Evolutionary conservation across 2,797 vertebrate genomes (phyloP).

Genomic region (Epinephelus malabaricus): DNA sequence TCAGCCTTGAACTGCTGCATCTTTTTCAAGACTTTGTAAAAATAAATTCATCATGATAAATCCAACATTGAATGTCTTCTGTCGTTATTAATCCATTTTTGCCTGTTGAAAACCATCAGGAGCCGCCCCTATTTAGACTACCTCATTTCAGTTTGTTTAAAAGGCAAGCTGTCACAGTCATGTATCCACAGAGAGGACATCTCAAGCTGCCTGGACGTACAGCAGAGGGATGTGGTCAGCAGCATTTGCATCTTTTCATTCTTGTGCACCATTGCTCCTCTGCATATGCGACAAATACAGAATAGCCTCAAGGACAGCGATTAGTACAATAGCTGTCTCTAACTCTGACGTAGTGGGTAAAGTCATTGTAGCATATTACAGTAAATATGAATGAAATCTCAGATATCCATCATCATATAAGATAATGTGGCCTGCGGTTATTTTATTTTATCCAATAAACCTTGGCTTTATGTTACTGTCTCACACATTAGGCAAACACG

Average conservation of each 20-base stretch:
- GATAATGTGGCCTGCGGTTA: background rate
- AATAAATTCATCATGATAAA: too few species aligned
- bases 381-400: constrained; percentile 31
- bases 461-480: background rate
- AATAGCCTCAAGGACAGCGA: constrained; percentile 46
- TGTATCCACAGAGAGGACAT: constrained; percentile 16
- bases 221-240: constrained; percentile 11
- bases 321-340: constrained; percentile 49
- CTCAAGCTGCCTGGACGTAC: constrained; percentile 6
- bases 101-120: too few species aligned
- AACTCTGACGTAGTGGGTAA: constrained; percentile 19
- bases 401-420: background rate
- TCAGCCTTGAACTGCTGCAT: too few species aligned
- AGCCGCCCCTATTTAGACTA: background rate
- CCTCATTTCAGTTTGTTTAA: constrained; percentile 1
- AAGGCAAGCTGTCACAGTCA: background rate
- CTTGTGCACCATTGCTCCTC: constrained; percentile 38
- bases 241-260: constrained; percentile 41
- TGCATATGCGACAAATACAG: constrained; percentile 8
- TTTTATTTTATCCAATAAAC: background rate
- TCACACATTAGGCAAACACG: background rate
- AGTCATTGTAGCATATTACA: constrained; percentile 20
- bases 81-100: too few species aligned
- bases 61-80: too few species aligned
- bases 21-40: too few species aligned